Evolutionary conservation across 2,797 vertebrate species (phyloP).

Genomic region (Artibeus lituratus): DNA sequence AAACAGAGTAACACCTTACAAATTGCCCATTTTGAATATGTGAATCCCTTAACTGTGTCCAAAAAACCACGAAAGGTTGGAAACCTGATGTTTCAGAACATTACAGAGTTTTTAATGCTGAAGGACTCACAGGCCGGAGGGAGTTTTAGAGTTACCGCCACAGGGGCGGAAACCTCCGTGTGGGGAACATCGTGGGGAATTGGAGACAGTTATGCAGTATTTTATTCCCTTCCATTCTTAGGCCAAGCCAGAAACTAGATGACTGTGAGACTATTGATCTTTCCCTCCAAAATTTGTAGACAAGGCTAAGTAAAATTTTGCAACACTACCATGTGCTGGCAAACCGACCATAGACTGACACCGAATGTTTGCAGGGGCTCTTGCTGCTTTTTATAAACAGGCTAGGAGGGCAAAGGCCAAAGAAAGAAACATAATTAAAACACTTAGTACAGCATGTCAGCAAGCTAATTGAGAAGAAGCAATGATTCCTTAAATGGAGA

Average conservation of each 20-base stretch:
- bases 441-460: constrained; percentile 52
- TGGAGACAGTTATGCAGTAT: background rate
- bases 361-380: background rate
- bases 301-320: background rate
- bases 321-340: background rate
- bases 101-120: background rate
- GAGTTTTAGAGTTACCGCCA: background rate
- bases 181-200: background rate
- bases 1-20: background rate
- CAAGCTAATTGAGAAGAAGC: constrained; percentile 38
- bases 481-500: background rate
- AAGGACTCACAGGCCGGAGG: background rate
- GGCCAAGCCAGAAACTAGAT: background rate
- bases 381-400: constrained; percentile 49
- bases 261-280: background rate
- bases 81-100: background rate
- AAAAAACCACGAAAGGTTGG: background rate
- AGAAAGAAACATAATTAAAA: constrained; percentile 57
- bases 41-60: background rate
- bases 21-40: background rate
- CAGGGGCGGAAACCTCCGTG: background rate
- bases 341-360: background rate
- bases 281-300: background rate
- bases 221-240: constrained; percentile 5
- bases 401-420: constrained; percentile 28